Evolutionary conservation across 2,797 vertebrate genomes (phyloP).

Genomic region (Catharus ustulatus): DNA sequence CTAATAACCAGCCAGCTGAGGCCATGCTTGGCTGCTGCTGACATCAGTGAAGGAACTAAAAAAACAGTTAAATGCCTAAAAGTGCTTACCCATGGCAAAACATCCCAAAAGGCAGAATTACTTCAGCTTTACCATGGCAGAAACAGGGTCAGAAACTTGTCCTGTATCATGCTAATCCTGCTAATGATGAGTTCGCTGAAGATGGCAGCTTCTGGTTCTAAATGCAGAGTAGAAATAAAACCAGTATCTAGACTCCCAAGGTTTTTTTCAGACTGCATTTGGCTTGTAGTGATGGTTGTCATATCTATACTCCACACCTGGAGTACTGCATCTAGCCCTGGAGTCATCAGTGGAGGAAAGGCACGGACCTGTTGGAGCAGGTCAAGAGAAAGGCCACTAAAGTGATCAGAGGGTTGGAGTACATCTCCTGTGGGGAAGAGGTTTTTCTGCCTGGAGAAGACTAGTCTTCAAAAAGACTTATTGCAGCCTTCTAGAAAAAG

Average conservation of each 20-base stretch:
- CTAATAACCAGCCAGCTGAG: not conserved
- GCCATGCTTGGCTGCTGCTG: not conserved
- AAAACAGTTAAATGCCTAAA: not conserved
- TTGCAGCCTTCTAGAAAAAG: not conserved
- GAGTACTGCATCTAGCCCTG: fast-evolving
- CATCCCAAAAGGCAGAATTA: not conserved
- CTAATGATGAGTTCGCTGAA: not conserved
- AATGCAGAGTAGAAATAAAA: not conserved
- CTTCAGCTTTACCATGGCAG: not conserved
- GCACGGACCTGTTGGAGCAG: fast-evolving
- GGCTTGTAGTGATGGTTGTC: not conserved
- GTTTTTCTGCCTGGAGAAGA: not conserved
- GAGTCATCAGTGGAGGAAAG: not conserved
- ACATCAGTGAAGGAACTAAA: not conserved
- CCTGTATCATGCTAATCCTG: not conserved
- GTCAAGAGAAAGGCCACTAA: not conserved
- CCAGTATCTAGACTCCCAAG: not conserved
- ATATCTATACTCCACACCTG: not conserved
- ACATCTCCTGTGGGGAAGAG: not conserved
- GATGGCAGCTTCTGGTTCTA: not conserved
- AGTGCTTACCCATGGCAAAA: not conserved
- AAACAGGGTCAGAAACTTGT: not conserved
- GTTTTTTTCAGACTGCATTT: not conserved
- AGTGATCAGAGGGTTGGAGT: not conserved
- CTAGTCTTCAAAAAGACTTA: not conserved